phyloP scores from a whole-genome alignment of 2,113 vertebrate species.

The Anguilla japonica region DNA sequence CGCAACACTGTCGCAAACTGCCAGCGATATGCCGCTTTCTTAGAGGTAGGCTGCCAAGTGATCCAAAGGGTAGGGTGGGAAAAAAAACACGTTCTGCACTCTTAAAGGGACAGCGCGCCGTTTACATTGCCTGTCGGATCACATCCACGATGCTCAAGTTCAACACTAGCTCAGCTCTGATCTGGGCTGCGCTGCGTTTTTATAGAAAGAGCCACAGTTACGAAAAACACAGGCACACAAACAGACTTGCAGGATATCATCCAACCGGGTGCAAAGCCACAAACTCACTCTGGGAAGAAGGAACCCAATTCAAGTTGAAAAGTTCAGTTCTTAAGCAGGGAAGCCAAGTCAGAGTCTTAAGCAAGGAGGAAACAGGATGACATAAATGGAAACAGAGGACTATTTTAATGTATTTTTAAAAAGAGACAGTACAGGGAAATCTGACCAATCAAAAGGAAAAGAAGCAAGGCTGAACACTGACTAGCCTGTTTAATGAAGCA shows the following conservation, averaged over 20 bases:
- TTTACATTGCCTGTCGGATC: not conserved
- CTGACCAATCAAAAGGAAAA: not conserved
- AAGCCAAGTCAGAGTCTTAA: not conserved
- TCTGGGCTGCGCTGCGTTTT: not conserved
- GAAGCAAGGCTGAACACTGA: not conserved
- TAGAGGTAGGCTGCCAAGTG: not conserved
- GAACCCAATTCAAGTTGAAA: too few relatives aligned
- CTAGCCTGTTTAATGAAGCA: not conserved
- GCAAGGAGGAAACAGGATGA: not conserved
- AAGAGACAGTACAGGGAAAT: not conserved
- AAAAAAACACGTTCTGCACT: not conserved
- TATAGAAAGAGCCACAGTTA: not conserved
- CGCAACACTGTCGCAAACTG: not conserved
- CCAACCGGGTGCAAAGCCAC: not conserved
- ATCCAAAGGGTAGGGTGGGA: not conserved
- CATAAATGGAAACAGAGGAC: not conserved
- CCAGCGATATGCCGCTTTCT: not conserved
- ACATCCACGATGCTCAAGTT: not conserved
- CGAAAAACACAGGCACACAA: not conserved
- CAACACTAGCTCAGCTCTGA: not conserved
- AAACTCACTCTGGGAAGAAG: too few relatives aligned
- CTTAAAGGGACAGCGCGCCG: not conserved
- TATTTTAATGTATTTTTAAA: not conserved
- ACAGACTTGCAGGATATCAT: not conserved
- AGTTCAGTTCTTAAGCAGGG: not conserved